These are phyloP conservation scores for Lanius collurio DNA, from an alignment of 2,113 vertebrate genomes.

Conservation along the genomic window DNA sequence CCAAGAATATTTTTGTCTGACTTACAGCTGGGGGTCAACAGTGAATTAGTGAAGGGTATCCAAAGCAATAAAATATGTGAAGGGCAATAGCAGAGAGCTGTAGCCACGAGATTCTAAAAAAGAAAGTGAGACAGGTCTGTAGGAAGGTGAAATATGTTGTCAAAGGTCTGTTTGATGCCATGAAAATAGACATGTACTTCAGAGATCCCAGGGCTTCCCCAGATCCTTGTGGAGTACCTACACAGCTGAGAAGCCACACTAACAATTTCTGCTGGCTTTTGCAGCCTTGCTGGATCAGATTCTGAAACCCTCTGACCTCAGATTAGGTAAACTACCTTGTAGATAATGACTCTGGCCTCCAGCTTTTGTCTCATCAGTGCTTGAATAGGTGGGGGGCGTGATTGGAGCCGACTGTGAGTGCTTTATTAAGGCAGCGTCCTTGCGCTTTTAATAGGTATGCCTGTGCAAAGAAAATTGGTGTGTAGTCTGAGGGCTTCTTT, in stretches of 20 bases:
- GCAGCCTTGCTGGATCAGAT: neutral
- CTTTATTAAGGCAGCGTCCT: neutral
- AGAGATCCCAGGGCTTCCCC: neutral
- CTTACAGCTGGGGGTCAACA: neutral
- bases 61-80: neutral
- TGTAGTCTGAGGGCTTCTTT: neutral
- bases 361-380: neutral
- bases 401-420: neutral
- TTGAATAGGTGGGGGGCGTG: neutral
- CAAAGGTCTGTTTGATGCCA: neutral
- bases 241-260: neutral
- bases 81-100: neutral
- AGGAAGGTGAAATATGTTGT: neutral
- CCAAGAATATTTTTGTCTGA: neutral
- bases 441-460: fast-evolving
- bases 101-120: neutral
- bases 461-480: neutral
- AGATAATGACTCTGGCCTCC: neutral
- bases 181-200: neutral
- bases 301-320: neutral
- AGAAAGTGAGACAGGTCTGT: neutral
- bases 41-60: neutral
- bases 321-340: neutral
- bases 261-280: neutral
- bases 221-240: neutral